Conservation (phyloP, 2,113 vertebrate genomes). For the Pseudorhombus dupliciocellatus region DNA sequence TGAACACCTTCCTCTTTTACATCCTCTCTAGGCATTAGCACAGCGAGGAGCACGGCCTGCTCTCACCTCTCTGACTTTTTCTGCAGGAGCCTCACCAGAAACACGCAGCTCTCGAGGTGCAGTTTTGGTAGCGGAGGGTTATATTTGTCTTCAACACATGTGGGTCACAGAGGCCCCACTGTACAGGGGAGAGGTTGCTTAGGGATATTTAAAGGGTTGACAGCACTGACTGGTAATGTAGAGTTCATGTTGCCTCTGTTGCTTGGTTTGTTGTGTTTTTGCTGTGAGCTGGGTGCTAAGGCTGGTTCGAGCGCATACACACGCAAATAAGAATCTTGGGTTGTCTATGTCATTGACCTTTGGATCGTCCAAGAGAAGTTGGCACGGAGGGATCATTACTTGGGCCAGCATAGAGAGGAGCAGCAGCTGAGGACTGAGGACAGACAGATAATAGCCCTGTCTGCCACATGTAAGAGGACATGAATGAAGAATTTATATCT, state of each 20-base stretch:
- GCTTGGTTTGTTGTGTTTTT: constrained; percentile 7
- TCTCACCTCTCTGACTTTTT: constrained; percentile 56
- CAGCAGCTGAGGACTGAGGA: constrained; percentile 68
- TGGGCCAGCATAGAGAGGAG: constrained; percentile 27
- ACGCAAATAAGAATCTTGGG: neutral
- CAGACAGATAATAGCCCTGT: constrained; percentile 60
- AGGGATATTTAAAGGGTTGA: constrained; percentile 68
- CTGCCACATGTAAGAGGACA: constrained; percentile 37
- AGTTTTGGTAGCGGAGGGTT: constrained; percentile 57
- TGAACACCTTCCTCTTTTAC: constrained; percentile 64
- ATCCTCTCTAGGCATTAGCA: constrained; percentile 50
- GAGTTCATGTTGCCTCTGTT: constrained; percentile 49
- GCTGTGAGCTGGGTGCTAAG: neutral
- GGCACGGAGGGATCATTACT: constrained; percentile 32
- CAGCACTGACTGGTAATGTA: constrained; percentile 49
- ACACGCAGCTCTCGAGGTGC: constrained; percentile 42
- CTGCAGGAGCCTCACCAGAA: constrained; percentile 48
- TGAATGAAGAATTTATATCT: constrained; percentile 32
- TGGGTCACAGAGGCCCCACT: constrained; percentile 57
- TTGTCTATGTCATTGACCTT: constrained; percentile 13
- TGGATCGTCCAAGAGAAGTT: constrained; percentile 35
- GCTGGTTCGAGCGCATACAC: neutral
- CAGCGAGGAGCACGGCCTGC: constrained; percentile 31
- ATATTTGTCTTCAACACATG: constrained; percentile 77
- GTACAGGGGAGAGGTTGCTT: constrained; percentile 32